Base-by-base conservation (phyloP, 2,113 vertebrate genomes). In the Myrmecophaga tridactyla region DNA sequence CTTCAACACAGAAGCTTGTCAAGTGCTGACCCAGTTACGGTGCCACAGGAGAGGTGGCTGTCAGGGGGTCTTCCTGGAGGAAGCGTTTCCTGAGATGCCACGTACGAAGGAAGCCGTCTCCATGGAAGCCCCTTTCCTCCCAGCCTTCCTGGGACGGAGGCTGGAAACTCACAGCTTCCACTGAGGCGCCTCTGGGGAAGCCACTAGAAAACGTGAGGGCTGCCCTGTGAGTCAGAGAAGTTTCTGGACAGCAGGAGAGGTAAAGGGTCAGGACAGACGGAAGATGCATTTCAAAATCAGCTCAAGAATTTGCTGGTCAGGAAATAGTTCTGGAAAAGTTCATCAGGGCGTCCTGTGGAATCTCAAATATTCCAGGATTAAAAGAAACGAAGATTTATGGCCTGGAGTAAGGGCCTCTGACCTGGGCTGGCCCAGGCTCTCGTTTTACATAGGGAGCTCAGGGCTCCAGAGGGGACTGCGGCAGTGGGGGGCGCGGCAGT, bases 251-350 rank as follows among this genome's bases (percentile, higher is more conserved):
- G 0, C 2, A 0, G 89, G 73, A 12, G n/a, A 6, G 18, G 75
- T 75, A 1, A 23, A 11, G 69, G 76, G 41, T 58, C 31, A 34
- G 72, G 2, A 34, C 39, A 41, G 53, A 13, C 18, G 78, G 67
- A 36, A 80, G 77, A 69, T 0, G 36, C 69, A 13, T 83, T 69
- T 51, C 87, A 48, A 73, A 90, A 60, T 25, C 58, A 15, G 39
- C 89, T 60, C 60, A 85, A 46, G 95, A 96, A 96, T 95, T 34
- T 93, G 96, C 94, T 36, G 77, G 53, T 67, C 78, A 81, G 89
- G 65, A 90, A 70, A 31, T 58, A 56, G 72, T 82, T 92, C 92
- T 87, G 90, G 81, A 14, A 73, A 86, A 90, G 96, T 90, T 91
- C 94, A 92, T 2, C 9, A 31, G 91, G 86, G 86, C 72, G 0